These are phyloP conservation scores for Laticauda colubrina DNA, from an alignment of 2,113 vertebrate genomes.

Conservation along the genomic window DNA sequence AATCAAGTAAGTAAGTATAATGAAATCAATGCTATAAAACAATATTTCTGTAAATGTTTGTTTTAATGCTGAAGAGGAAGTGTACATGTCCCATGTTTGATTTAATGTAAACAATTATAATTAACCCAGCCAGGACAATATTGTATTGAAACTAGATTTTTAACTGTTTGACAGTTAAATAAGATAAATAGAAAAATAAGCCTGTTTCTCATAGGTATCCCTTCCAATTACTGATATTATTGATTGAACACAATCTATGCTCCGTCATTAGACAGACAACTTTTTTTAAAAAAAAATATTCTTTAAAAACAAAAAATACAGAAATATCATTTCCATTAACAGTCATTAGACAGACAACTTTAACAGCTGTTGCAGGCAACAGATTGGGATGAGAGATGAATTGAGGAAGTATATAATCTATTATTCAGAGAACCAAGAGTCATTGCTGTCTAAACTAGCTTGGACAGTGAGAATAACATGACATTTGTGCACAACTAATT, in stretches of 20 bases:
- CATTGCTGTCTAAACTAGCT: neutral
- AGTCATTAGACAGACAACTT: neutral
- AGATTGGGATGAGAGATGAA: neutral
- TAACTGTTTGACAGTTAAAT: neutral
- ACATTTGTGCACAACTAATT: neutral
- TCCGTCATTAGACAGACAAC: neutral
- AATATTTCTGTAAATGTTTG: conserved; percentile 1
- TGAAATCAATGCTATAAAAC: neutral
- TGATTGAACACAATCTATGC: neutral
- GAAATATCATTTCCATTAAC: no score
- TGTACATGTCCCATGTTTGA: conserved; percentile 4
- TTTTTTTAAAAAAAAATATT: neutral
- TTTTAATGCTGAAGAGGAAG: conserved; percentile 12
- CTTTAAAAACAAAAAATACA: no score
- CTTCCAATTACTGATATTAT: neutral
- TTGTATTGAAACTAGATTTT: neutral
- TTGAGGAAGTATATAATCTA: neutral
- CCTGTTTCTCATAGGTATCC: neutral
- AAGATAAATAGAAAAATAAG: neutral
- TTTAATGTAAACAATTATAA: conserved; percentile 20
- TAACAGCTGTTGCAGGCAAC: neutral
- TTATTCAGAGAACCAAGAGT: neutral
- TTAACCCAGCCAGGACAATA: conserved; percentile 24
- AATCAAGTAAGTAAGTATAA: neutral
- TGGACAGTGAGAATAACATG: neutral